Evolutionary conservation across 2,113 vertebrate genomes (phyloP), one percentile per base, ranked within the genome.

Genomic region (Vimba vimba): DNA sequence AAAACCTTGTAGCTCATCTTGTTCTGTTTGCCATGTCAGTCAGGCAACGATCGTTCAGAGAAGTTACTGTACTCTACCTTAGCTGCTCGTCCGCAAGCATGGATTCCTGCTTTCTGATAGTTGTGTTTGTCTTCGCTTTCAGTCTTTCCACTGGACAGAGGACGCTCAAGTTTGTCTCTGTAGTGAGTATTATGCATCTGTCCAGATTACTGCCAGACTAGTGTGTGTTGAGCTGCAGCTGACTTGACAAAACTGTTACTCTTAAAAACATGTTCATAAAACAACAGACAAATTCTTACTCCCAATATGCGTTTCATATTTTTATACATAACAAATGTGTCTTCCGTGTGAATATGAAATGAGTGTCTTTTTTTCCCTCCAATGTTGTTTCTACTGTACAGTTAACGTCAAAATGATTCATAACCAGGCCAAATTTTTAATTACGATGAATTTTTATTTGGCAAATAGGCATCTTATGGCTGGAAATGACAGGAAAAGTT

Each of bases 171-270:
- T 81, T 86, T 52, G 86, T 88, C 62, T 88, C 84, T 39, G 25
- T 88, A 30, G 88, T 89, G 57, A 89, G 88, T 86, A 45, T 10
- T 25, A 66, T 43, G 45, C 23, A 43, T 57, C 15, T 85, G 76
- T 55, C 74, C n/a, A 52, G 1, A 36, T 19, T 7, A 9, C 71
- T 45, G 33, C 21, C 36, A 50, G 12, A 50, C 47, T 50, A n/a
- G n/a, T 25, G 68, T 11, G 23, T 60, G 19, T 25, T 60, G n/a
- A 7, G 25, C 25, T 15, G 57, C 17, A 73, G 62, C 50, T 45
- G 7, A 12, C 15, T 27, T 64, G 60, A 64, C n/a, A 64, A 13
- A 62, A 13, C n/a, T 12, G 3, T 62, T 62, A 7, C 2, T 9
- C 21, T 59, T 59, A 59, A 59, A 59, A 23, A 10, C 1, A n/a